These are phyloP conservation scores for Falco cherrug DNA, from an alignment of 2,797 vertebrate genomes.

Conservation along the genomic window DNA sequence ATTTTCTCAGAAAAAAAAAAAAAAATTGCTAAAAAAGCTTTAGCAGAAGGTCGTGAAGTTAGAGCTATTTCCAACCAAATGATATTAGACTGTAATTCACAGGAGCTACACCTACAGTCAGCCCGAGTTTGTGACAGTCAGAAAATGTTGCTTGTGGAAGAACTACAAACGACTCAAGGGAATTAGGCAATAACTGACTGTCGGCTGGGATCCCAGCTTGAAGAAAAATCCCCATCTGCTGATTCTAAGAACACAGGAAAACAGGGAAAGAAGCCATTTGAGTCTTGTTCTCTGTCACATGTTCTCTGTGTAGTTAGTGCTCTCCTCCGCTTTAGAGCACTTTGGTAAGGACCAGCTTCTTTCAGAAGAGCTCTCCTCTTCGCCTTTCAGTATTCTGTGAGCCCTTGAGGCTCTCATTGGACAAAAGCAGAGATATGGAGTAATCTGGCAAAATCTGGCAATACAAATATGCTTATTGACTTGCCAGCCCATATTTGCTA, in stretches of 20 bases:
- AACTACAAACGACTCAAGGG: background rate
- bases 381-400: background rate
- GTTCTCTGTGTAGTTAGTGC: background rate
- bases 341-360: background rate
- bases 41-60: background rate
- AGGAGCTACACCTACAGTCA: background rate
- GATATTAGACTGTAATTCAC: background rate
- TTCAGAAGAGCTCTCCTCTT: background rate
- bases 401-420: background rate
- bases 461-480: background rate
- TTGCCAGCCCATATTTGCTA: background rate
- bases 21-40: background rate
- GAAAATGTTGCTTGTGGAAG: background rate
- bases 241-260: background rate
- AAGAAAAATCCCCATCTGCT: background rate
- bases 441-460: background rate
- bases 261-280: background rate
- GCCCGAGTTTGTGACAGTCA: background rate
- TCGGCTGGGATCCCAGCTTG: background rate
- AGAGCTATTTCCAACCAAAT: background rate
- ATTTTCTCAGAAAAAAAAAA: background rate
- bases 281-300: too few relatives aligned
- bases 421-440: background rate
- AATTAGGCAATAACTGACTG: background rate
- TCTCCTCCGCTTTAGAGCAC: background rate